Evolutionary conservation across 2,888 invertebrate genomes (phyloP).

Genomic region (Pecten maximus): DNA sequence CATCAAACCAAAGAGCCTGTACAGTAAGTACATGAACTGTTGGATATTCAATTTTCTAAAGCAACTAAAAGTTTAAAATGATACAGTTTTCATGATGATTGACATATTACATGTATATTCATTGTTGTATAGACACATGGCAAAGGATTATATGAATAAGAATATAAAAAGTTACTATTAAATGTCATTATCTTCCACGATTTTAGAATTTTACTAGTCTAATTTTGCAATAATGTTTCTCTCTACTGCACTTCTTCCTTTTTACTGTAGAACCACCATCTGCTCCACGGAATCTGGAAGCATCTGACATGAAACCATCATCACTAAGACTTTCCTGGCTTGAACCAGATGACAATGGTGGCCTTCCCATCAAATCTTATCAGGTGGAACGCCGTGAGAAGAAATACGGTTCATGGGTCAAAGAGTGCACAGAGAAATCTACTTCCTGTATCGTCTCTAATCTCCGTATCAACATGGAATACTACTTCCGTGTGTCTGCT

Average conservation of each 20-base stretch:
- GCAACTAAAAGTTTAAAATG: too few species aligned
- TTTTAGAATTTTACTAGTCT: too few species aligned
- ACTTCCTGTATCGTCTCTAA: slow-evolving; percentile 70
- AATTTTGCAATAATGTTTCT: not conserved
- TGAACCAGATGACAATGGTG: slow-evolving; percentile 81
- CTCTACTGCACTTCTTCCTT: not conserved
- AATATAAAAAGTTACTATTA: not conserved
- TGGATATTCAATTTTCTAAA: not conserved
- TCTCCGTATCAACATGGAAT: slow-evolving; percentile 77
- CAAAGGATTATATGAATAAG: not conserved
- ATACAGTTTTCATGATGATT: not conserved
- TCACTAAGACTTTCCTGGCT: slow-evolving; percentile 79
- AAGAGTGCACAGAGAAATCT: slow-evolving; percentile 71
- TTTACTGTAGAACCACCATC: slow-evolving; percentile 63
- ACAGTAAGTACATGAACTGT: slow-evolving; percentile 68
- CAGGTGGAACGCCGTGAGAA: slow-evolving; percentile 77
- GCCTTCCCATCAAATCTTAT: slow-evolving; percentile 76
- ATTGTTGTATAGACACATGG: not conserved
- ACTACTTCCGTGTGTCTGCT: slow-evolving; percentile 80
- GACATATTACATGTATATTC: not conserved
- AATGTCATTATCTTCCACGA: not conserved
- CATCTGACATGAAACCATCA: slow-evolving; percentile 71
- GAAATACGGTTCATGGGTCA: slow-evolving; percentile 73
- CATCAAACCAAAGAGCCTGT: slow-evolving; percentile 77
- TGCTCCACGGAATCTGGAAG: slow-evolving; percentile 68